These are phyloP conservation scores for Pseudococcus viburni DNA, from an alignment of 2,888 invertebrate species.

Conservation along the genomic window DNA sequence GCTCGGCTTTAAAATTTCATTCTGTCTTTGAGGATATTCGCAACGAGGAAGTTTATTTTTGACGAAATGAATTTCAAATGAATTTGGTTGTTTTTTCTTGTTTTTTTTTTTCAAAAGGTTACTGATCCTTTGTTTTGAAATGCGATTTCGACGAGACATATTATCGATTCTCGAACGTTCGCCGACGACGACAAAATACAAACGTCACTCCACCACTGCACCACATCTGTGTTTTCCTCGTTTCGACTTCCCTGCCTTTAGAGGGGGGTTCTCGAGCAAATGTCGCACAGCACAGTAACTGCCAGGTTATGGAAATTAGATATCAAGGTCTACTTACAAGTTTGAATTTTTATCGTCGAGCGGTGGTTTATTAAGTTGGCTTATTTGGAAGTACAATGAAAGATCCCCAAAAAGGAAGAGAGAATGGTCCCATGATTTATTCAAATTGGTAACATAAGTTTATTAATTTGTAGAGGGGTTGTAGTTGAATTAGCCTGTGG, in stretches of 20 bases:
- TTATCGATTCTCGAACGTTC: slow-evolving; percentile 7
- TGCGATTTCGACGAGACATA: slow-evolving; percentile 32
- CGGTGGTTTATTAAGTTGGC: background rate
- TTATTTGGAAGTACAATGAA: background rate
- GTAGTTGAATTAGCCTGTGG: background rate
- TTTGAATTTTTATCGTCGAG: background rate
- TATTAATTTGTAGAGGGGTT: slow-evolving; percentile 2
- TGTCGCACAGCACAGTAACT: background rate
- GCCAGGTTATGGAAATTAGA: slow-evolving; percentile 30
- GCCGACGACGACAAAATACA: background rate
- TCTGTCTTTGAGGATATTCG: background rate
- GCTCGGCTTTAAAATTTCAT: background rate
- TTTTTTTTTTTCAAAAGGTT: background rate
- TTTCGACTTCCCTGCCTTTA: background rate
- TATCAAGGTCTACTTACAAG: background rate
- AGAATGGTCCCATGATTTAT: background rate
- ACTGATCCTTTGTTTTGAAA: slow-evolving; percentile 28
- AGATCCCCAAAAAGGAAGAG: background rate
- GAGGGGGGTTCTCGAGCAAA: background rate
- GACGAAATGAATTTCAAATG: slow-evolving; percentile 16
- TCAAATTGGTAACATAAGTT: background rate
- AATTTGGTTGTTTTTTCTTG: background rate
- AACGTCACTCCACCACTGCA: background rate
- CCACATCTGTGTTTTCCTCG: background rate
- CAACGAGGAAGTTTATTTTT: slow-evolving; percentile 27